These are phyloP conservation scores for Elegia similella DNA, from an alignment of 2,888 invertebrate species.

Conservation along the genomic window DNA sequence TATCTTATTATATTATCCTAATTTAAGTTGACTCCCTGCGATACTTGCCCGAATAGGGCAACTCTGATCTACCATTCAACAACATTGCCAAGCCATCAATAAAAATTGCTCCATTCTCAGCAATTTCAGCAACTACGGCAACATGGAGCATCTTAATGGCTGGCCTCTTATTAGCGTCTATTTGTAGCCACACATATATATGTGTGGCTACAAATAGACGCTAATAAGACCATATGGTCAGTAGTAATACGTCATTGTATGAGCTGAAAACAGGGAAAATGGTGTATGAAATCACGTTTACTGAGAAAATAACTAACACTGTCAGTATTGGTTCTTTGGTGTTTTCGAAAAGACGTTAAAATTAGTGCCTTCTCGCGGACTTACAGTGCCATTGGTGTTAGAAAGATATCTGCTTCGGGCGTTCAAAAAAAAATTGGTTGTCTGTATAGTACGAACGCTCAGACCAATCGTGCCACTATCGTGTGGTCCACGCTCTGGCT, in stretches of 20 bases:
- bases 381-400: not conserved
- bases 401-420: not conserved
- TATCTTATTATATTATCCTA: too few species aligned
- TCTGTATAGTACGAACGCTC: too few species aligned
- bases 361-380: too few species aligned
- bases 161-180: too few species aligned
- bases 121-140: not conserved
- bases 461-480: too few species aligned
- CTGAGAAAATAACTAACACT: not conserved
- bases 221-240: too few species aligned
- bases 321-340: not conserved
- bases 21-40: too few species aligned
- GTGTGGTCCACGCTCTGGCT: too few species aligned
- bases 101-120: not conserved
- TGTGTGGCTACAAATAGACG: too few species aligned
- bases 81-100: not conserved
- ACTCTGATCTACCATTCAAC: not conserved
- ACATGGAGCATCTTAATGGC: not conserved
- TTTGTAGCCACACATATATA: too few species aligned
- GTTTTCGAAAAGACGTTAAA: not conserved
- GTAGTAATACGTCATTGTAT: not conserved
- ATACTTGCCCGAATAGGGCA: too few species aligned
- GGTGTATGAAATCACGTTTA: not conserved
- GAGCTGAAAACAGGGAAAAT: not conserved
- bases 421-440: too few species aligned